Evolutionary conservation across 2,797 vertebrate genomes (phyloP).

Genomic region (Psittacula derbiana): DNA sequence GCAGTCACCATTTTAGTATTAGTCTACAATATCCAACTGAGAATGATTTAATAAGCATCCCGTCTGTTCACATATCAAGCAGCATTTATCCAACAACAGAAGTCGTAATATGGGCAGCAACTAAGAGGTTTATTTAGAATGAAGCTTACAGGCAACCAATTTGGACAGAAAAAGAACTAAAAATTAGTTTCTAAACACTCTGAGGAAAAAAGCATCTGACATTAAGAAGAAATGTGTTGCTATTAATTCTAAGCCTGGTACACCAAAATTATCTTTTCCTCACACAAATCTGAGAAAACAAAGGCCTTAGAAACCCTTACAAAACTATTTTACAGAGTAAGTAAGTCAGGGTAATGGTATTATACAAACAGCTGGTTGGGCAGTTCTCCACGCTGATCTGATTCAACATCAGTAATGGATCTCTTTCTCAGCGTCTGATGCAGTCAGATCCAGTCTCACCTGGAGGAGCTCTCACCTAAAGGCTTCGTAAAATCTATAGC

Average conservation of each 20-base stretch:
- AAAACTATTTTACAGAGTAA: neutral
- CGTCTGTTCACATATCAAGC: neutral
- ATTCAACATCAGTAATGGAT: neutral
- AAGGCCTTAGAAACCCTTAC: neutral
- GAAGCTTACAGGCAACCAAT: neutral
- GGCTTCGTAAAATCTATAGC: neutral
- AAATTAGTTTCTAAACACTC: neutral
- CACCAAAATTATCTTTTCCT: neutral
- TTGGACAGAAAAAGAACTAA: neutral
- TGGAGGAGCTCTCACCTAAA: neutral
- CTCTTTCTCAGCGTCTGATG: neutral
- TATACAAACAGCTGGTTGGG: neutral
- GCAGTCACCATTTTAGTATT: neutral
- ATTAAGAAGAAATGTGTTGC: neutral
- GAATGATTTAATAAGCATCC: slow-evolving; percentile 16
- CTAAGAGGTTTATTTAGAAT: neutral
- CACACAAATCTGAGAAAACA: neutral
- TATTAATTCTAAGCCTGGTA: neutral
- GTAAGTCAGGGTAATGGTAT: neutral
- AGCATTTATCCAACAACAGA: slow-evolving; percentile 15
- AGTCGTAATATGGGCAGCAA: neutral
- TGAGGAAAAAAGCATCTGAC: neutral
- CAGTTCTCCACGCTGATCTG: neutral
- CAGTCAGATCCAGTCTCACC: neutral
- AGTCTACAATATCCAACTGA: neutral